Percentiles rank a stretch among this genome's conserved stretches.
Evolutionary conservation across 2,888 invertebrate species (phyloP).

Genomic region (Podabrus alpinus): DNA sequence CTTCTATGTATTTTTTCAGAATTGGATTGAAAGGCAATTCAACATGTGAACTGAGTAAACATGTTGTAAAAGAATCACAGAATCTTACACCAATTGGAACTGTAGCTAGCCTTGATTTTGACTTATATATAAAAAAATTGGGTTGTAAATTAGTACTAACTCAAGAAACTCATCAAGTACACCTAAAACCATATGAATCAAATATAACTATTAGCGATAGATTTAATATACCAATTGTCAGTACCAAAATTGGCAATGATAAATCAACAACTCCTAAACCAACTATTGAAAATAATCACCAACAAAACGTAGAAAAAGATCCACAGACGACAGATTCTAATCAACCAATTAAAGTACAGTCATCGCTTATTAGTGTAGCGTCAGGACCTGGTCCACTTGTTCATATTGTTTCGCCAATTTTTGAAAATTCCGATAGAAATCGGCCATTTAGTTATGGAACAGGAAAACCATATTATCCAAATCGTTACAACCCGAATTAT

Average conservation of each 20-base stretch:
- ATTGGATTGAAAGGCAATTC: slow-evolving; percentile 66
- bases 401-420: background rate
- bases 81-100: slow-evolving; percentile 60
- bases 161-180: slow-evolving; percentile 32
- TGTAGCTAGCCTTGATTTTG: slow-evolving; percentile 64
- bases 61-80: slow-evolving; percentile 55
- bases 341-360: slow-evolving; percentile 14
- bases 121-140: slow-evolving; percentile 62
- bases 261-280: background rate
- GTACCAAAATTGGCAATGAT: background rate
- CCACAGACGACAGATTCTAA: background rate
- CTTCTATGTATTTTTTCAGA: slow-evolving; percentile 54
- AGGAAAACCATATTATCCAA: slow-evolving; percentile 11
- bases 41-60: slow-evolving; percentile 62
- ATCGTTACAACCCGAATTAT: background rate
- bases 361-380: slow-evolving; percentile 14
- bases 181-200: background rate
- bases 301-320: background rate
- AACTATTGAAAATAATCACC: background rate
- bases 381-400: background rate
- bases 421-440: background rate
- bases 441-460: background rate
- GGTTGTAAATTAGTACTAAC: slow-evolving; percentile 56
- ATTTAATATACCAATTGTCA: background rate
- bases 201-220: background rate